These are phyloP conservation scores for Lucinisca nassula DNA, from an alignment of 2,888 invertebrate species.

Conservation along the genomic window DNA sequence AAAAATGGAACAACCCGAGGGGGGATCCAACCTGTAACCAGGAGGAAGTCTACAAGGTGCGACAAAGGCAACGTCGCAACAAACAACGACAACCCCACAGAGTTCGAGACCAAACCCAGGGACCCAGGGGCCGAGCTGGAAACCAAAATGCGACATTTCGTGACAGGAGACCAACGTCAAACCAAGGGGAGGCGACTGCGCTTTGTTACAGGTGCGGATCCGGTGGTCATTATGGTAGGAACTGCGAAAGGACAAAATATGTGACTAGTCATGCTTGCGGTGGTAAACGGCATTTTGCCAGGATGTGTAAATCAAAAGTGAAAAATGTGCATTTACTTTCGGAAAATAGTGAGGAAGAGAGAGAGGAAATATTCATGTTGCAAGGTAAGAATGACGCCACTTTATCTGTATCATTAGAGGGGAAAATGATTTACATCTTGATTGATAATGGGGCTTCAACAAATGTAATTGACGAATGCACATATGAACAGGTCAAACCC, in stretches of 20 bases:
- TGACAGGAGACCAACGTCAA: no score
- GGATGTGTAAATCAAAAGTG: background rate
- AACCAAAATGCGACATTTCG: no score
- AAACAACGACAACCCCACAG: background rate
- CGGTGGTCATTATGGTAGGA: background rate
- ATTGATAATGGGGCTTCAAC: background rate
- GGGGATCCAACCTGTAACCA: background rate
- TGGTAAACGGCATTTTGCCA: background rate
- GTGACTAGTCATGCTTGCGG: background rate
- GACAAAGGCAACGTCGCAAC: background rate
- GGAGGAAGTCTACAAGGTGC: background rate
- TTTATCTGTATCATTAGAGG: background rate
- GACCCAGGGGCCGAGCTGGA: background rate
- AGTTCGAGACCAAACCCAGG: background rate
- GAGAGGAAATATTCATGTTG: background rate
- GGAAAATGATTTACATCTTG: background rate
- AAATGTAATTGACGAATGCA: background rate
- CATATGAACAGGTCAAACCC: background rate
- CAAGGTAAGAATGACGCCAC: conserved; percentile 18
- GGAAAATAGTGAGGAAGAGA: background rate
- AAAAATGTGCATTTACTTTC: background rate
- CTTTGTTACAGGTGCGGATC: background rate
- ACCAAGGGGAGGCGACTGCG: background rate
- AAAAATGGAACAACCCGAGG: background rate
- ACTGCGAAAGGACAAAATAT: background rate